Conservation (phyloP, 2,888 invertebrate species). For the Cyaniris semiargus region DNA sequence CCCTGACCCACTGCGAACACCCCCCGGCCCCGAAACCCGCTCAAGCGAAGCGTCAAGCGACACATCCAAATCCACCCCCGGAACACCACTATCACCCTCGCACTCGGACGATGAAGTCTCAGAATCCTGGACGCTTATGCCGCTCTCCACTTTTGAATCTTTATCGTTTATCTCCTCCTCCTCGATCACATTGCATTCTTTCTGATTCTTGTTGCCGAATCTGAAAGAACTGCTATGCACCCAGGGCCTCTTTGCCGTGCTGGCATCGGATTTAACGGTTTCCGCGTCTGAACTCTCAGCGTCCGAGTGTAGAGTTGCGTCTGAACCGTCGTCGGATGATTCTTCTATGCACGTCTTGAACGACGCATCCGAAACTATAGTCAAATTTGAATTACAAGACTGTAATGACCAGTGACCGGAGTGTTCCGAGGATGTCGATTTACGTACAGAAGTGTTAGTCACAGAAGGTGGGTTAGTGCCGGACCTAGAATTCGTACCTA, state of each 20-base stretch:
- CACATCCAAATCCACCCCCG: constrained; percentile 60
- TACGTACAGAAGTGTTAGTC: constrained; percentile 64
- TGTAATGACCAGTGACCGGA: constrained; percentile 72
- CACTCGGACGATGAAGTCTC: constrained; percentile 66
- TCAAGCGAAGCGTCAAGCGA: constrained; percentile 78
- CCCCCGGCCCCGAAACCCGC: constrained; percentile 69
- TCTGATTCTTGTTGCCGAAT: constrained; percentile 56
- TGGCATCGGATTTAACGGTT: constrained; percentile 68
- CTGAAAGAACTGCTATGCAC: constrained; percentile 72
- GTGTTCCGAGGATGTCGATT: constrained; percentile 74
- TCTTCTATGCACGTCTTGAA: constrained; percentile 69
- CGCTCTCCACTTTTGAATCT: constrained; percentile 65
- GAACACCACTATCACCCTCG: constrained; percentile 69
- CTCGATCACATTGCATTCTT: constrained; percentile 57
- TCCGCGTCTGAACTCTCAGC: constrained; percentile 69
- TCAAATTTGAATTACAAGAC: constrained; percentile 69
- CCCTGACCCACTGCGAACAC: constrained; percentile 78
- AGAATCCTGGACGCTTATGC: constrained; percentile 62
- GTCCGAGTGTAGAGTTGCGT: constrained; percentile 69
- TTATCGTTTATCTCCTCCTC: constrained; percentile 52
- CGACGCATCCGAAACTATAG: constrained; percentile 66
- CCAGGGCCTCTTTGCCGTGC: constrained; percentile 69
- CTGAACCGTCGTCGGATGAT: constrained; percentile 67
- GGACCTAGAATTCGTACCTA: constrained; percentile 59
- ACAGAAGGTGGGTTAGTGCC: constrained; percentile 61